phyloP scores from a whole-genome alignment of 2,797 vertebrate species.

The Streptopelia turtur region DNA sequence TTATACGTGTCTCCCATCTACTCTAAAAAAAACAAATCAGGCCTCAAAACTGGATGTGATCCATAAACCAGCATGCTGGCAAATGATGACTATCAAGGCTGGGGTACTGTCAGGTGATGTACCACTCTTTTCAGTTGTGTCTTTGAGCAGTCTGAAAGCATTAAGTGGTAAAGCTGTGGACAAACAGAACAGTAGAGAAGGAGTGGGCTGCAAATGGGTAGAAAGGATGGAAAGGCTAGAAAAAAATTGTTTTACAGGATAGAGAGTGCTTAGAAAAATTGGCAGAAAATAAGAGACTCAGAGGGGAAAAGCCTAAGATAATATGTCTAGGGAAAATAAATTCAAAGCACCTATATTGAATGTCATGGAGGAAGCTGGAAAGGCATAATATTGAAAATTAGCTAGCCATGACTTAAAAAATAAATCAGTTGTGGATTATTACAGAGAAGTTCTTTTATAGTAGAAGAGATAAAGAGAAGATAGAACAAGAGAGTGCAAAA shows the following conservation, averaged over 20 bases:
- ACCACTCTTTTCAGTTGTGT: background rate
- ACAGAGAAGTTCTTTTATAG: background rate
- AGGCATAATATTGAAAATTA: background rate
- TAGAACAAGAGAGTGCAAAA: background rate
- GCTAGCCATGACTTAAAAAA: background rate
- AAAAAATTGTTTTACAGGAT: background rate
- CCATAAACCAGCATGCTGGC: background rate
- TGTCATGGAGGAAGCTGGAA: background rate
- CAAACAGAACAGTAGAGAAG: background rate
- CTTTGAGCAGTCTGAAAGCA: background rate
- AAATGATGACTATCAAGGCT: background rate
- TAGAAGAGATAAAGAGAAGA: background rate
- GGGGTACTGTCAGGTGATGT: background rate
- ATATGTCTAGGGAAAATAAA: conserved; percentile 3
- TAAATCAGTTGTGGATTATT: background rate
- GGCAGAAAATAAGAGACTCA: background rate
- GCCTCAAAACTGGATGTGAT: background rate
- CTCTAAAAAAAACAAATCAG: background rate
- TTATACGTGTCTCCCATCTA: background rate
- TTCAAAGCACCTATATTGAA: background rate
- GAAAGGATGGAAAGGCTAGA: background rate
- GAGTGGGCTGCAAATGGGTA: background rate
- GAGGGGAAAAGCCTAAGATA: background rate
- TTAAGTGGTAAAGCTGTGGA: background rate
- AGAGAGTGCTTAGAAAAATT: background rate